phyloP scores from a whole-genome alignment of 2,888 invertebrate species.

The Cantharis rustica region DNA sequence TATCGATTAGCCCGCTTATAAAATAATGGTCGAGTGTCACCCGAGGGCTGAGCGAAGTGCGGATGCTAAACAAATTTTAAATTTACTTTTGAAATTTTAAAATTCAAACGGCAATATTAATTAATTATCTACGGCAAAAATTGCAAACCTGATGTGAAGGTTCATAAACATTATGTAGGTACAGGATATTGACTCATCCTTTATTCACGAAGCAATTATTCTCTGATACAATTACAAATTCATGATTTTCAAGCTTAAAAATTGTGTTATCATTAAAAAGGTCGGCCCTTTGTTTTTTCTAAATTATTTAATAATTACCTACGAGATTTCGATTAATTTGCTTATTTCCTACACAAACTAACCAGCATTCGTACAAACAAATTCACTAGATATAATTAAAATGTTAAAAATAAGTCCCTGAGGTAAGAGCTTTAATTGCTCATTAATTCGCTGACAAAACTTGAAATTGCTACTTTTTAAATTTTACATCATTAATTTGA shows the following conservation, averaged over 20 bases:
- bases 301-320: background rate
- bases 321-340: background rate
- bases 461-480: background rate
- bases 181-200: slow-evolving; percentile 12
- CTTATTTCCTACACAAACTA: background rate
- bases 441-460: background rate
- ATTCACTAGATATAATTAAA: background rate
- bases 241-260: slow-evolving; percentile 2
- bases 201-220: slow-evolving; percentile 18
- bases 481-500: background rate
- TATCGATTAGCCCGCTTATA: background rate
- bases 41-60: background rate
- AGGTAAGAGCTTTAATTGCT: background rate
- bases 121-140: background rate
- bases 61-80: background rate
- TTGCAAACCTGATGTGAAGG: background rate
- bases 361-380: background rate
- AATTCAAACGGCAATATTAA: background rate
- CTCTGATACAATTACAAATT: slow-evolving; percentile 2
- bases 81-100: background rate
- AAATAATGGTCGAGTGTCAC: background rate
- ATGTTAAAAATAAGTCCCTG: background rate
- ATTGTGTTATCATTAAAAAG: background rate
- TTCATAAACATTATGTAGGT: background rate
- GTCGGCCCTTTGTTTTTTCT: background rate